These are phyloP conservation scores for Diadema setosum DNA, from an alignment of 35 echinoderm and acorn worm species.

Conservation along the genomic window DNA sequence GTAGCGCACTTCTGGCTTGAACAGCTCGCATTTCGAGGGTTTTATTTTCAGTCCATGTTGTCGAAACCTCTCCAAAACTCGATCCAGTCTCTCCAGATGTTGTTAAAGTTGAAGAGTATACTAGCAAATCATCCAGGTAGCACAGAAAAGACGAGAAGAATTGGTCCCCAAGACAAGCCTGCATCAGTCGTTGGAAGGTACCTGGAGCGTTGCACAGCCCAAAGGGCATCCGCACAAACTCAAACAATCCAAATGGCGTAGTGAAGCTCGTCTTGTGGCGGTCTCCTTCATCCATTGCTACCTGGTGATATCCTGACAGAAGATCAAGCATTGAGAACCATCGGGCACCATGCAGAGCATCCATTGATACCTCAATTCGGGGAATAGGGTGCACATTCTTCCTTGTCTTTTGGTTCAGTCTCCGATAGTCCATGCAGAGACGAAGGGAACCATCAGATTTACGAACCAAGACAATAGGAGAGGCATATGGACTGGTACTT, in stretches of 20 bases:
- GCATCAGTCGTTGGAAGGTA: conserved; percentile 70
- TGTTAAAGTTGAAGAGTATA: conserved; percentile 53
- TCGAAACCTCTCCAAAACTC: not conserved
- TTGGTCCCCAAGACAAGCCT: conserved; percentile 51
- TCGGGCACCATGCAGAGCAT: conserved; percentile 41
- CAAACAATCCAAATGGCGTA: conserved; percentile 34
- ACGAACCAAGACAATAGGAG: conserved; percentile 40
- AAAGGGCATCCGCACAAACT: conserved; percentile 54
- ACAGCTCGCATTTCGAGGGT: conserved; percentile 33
- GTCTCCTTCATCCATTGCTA: conserved; percentile 42
- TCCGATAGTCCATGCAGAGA: conserved; percentile 40
- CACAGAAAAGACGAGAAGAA: conserved; percentile 31
- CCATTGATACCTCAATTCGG: conserved; percentile 45
- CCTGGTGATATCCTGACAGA: conserved; percentile 37
- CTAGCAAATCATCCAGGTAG: conserved; percentile 66
- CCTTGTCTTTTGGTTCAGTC: conserved; percentile 35
- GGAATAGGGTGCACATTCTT: conserved; percentile 46
- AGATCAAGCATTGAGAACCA: conserved; percentile 45
- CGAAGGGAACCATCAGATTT: conserved; percentile 9
- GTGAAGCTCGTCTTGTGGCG: conserved; percentile 62
- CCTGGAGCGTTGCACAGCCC: conserved; percentile 69
- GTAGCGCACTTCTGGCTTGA: conserved; percentile 33
- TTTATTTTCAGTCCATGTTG: conserved; percentile 57
- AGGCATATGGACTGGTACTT: conserved; percentile 32
- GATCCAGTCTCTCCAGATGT: not conserved